Base-by-base conservation (phyloP, 2,888 invertebrate genomes). In the Sarcophaga carnaria region DNA sequence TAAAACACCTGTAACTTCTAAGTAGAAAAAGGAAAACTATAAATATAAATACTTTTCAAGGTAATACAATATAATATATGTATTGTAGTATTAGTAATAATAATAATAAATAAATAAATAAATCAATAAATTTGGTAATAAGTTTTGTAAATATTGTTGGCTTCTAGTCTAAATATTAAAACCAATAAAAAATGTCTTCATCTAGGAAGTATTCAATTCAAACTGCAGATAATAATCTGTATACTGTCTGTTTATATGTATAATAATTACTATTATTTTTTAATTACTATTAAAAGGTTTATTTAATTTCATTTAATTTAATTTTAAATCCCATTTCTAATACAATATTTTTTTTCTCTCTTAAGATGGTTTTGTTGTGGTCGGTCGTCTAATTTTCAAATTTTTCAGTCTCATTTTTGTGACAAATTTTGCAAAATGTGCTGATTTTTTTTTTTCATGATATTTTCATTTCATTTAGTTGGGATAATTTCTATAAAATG, bases 341-440 rank as follows among this genome's bases (percentile, higher is more conserved):
- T 59, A 27, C 49, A 25, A 59, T 22, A 64, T 14, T 49, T 63
- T 78, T 63, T 14, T 14, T 54, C 0, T 54, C 12, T 12, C 6
- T 54, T 54, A 54, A 54, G 69, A 83, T 87, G 70, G 66, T 76
- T 80, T 64, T 62, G 11, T 14, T 54, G 54, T 54, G 54, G 54
- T 54, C 54, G 70, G 70, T 83, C 60, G 70, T 83, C 47, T 78
- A 79, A 79, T 82, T 37, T 37, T 76, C 59, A 79, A 80, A 83
- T 82, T 54, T 70, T 84, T 87, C 87, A 87, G 87, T 87, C 87
- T 87, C 86, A 75, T 78, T 79, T 80, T 84, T 84, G 72, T 81
- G 80, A 83, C 78, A 82, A 87, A 82, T 87, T 87, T 79, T 71
- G 80, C 69, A 78, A 86, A 80, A 69, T 79, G 82, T 80, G 76